Evolutionary conservation across 2,113 vertebrate genomes (phyloP), one percentile per base, ranked within the genome.

Genomic region (Neogobius melanostomus): DNA sequence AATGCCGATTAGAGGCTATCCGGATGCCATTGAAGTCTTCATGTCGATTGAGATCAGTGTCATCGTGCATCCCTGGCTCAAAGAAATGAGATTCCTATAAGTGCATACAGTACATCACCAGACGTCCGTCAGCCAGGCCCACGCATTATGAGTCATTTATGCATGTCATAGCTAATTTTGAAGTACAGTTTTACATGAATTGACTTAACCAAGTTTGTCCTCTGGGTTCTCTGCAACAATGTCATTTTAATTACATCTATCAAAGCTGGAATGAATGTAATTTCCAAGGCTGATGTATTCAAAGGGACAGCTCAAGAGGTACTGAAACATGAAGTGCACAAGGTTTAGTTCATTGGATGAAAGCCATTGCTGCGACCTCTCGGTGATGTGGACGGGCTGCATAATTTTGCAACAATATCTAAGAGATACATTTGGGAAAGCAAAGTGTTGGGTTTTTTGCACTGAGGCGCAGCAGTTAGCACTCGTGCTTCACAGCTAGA

Each of bases 1-100:
- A 84, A 88, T 82, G 60, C 69, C n/a, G 70, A 87, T 82, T 70
- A 71, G 69, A 68, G 62, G 47, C 63, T 7, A 72, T 88, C 73
- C 74, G 68, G 50, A 69, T 70, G 72, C 50, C 68, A 80, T 83
- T 79, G 74, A 59, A 81, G 84, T 81, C 66, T 80, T 81, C 49
- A 64, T 57, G 71, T 84, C 76, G 46, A 53, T 54, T 53, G 60
- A 61, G 53, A 83, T 87, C 66, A 87, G 70, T 46, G 72, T 83
- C 81, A 76, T 17, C 45, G 17, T 64, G 52, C 50, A n/a, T 48
- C 28, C 42, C 51, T 15, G 42, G 68, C 48, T 74, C 42, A 52
- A 53, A 60, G 61, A 84, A 84, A 85, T 84, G 70, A 83, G 69
- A 82, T 77, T 83, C 59, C 64, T 64, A 75, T 53, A 64, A 78